Percentiles rank a stretch among this genome's conserved stretches.
phyloP scores from a whole-genome alignment of 92 coral and sea anemone species.

The Epizoanthus scotinus region DNA sequence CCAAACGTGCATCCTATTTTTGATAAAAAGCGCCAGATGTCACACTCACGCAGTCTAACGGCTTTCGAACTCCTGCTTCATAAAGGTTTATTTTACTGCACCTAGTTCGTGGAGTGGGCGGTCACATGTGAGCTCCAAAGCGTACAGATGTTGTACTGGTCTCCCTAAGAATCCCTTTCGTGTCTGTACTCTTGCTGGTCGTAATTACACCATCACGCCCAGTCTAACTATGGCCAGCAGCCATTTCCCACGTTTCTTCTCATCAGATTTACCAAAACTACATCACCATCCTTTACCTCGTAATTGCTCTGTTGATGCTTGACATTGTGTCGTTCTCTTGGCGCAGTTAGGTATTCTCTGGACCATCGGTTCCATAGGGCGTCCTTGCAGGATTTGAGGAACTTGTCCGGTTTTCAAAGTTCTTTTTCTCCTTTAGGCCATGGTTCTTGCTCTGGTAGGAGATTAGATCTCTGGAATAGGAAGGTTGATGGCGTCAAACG shows the following conservation, averaged over 20 bases:
- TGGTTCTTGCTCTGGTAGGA: conserved; percentile 46
- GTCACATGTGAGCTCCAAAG: conserved; percentile 43
- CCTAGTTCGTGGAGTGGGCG: too few species aligned
- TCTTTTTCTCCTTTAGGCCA: conserved; percentile 36
- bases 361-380: conserved; percentile 55
- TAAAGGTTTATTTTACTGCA: too few species aligned
- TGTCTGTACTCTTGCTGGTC: conserved; percentile 38
- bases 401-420: conserved; percentile 45
- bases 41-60: too few species aligned
- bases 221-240: conserved; percentile 49
- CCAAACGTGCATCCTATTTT: too few species aligned
- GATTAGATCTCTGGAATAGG: conserved; percentile 45
- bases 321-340: conserved; percentile 54
- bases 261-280: conserved; percentile 42
- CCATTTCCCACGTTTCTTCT: conserved; percentile 54
- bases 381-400: conserved; percentile 48
- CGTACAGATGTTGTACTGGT: conserved; percentile 48
- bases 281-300: conserved; percentile 42
- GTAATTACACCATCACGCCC: conserved; percentile 48
- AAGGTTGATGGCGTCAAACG: conserved; percentile 52
- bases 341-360: conserved; percentile 38
- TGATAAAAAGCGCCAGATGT: too few species aligned
- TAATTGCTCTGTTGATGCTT: conserved; percentile 21
- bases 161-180: conserved; percentile 44
- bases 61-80: too few species aligned